Evolutionary conservation across 2,113 vertebrate species (phyloP).

Genomic region (Recurvirostra avosetta): DNA sequence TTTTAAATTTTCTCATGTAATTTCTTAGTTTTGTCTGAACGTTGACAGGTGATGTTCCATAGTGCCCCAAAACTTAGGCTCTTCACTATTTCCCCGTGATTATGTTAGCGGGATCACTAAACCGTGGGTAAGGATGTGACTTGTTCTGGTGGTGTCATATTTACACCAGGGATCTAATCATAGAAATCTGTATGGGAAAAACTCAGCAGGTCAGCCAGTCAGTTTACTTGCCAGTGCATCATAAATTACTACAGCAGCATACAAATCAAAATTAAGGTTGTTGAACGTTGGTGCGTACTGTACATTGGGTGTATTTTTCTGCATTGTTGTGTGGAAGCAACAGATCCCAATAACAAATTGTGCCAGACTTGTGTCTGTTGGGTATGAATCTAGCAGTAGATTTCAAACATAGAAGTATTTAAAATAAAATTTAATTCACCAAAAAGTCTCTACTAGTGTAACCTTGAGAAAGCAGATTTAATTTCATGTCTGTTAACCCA

Average conservation of each 20-base stretch:
- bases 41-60: background rate
- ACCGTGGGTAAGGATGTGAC: background rate
- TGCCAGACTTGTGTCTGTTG: background rate
- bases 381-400: background rate
- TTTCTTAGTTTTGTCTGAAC: background rate
- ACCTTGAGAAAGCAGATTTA: background rate
- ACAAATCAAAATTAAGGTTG: background rate
- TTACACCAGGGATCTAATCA: background rate
- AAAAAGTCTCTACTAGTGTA: background rate
- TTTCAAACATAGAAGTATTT: background rate
- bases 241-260: background rate
- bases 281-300: fast-evolving
- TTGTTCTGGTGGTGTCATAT: background rate
- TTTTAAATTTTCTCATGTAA: background rate
- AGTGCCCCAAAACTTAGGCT: background rate
- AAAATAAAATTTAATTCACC: background rate
- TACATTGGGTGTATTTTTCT: background rate
- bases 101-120: background rate
- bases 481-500: background rate
- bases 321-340: background rate
- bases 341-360: background rate
- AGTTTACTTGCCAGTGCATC: background rate
- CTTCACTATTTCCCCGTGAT: background rate
- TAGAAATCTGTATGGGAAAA: background rate
- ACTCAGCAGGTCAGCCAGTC: background rate